These are phyloP conservation scores for Agrypnia vestita DNA, from an alignment of 1,140 invertebrate genomes.

Conservation along the genomic window DNA sequence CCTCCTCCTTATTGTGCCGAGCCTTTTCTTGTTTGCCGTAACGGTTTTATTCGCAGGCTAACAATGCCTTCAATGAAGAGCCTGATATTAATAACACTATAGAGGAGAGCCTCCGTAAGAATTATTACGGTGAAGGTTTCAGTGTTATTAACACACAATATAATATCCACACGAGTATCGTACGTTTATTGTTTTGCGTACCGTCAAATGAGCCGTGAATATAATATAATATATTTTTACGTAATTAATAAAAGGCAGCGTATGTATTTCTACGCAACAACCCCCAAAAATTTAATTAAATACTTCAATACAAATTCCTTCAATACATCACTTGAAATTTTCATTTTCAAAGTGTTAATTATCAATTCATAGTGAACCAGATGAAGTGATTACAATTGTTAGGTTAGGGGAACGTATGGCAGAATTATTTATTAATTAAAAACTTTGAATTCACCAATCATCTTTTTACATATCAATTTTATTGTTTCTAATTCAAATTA, in stretches of 20 bases:
- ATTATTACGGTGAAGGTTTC: constrained; percentile 7
- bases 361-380: too few relatives aligned
- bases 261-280: background rate
- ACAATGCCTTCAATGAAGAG: constrained; percentile 26
- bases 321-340: background rate
- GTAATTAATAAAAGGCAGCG: background rate
- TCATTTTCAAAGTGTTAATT: background rate
- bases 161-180: background rate
- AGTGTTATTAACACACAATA: constrained; percentile 11
- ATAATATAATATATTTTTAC: background rate
- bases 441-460: too few relatives aligned
- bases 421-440: too few relatives aligned
- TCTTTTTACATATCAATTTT: too few relatives aligned
- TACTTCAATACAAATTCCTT: background rate
- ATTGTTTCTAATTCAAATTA: too few relatives aligned
- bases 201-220: background rate
- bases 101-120: background rate
- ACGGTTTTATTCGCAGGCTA: constrained; percentile 21
- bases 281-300: background rate
- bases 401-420: too few relatives aligned
- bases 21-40: constrained; percentile 34
- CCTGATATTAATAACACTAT: constrained; percentile 21
- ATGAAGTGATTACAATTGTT: too few relatives aligned
- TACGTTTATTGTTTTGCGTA: background rate
- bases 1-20: constrained; percentile 19